Evolutionary conservation across 2,888 invertebrate genomes (phyloP), one percentile per base, ranked within the genome.

Genomic region (Drosophila colorata): DNA sequence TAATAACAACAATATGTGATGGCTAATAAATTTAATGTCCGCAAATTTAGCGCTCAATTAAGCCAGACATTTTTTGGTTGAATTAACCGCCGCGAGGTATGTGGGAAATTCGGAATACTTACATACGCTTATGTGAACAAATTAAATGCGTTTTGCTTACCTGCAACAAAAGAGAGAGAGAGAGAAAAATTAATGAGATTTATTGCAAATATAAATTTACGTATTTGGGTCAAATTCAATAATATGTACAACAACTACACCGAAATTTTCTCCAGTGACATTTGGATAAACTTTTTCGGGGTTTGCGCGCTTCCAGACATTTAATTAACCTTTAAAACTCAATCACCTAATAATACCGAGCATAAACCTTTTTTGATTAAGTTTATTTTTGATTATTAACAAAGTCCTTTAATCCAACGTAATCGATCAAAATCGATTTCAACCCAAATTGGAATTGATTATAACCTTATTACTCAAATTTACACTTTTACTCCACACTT

Each of bases 31-130:
- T 71, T 79, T 79, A 85, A 82, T 83, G 77, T 69, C 59, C 51
- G 40, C 68, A 84, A 73, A 81, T 85, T 87, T 75, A 70, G 68
- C 71, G 76, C 86, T 77, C 86, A 83, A 88, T 83, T 83, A 80
- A 59, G 52, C 49, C 38, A 28, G 48, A 48, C 35, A 57, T 66
- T 64, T 57, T 68, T 67, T 63, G 75, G 47, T 63, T 74, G 68
- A 63, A 67, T 80, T 70, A 67, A 74, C 65, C 49, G 61, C 53
- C 49, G 13, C 35, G 40, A 47, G 51, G 41, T 40, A 28, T 28
- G 18, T 18, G 37, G 31, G 23, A 48, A 57, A 72, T 61, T 43
- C 6, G n/a, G 68, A 59, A 56, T 73, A 56, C 51, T 55, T 51
- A 49, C 65, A 44, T 44, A 57, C 31, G 33, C 4, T 33, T 13